Conservation (phyloP, 2,888 invertebrate genomes). For the Rotaria socialis region DNA sequence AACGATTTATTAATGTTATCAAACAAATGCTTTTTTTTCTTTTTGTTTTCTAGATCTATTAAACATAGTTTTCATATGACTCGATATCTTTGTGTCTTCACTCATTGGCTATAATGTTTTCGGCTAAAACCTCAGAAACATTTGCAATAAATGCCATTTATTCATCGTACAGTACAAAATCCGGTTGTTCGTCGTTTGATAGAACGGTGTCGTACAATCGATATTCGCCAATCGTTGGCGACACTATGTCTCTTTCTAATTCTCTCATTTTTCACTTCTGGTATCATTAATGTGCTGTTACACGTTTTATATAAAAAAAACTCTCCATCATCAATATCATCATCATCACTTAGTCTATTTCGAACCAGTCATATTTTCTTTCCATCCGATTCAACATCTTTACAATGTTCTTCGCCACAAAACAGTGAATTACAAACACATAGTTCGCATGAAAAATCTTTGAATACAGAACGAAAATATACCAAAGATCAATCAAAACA, state of each 20-base stretch:
- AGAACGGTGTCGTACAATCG: background rate
- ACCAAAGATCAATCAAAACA: background rate
- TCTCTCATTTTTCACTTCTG: background rate
- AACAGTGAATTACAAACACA: background rate
- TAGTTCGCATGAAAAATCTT: background rate
- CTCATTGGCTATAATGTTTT: background rate
- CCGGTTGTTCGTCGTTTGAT: background rate
- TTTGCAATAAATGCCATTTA: background rate
- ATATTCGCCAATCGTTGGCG: background rate
- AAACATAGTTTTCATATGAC: background rate
- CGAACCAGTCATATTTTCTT: background rate
- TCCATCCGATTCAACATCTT: background rate
- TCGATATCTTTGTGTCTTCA: background rate
- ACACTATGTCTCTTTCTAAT: background rate
- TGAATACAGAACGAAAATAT: background rate
- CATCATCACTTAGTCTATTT: slow-evolving; percentile 1
- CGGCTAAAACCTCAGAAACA: background rate
- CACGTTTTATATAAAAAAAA: background rate
- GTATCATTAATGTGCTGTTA: background rate
- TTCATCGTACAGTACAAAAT: background rate
- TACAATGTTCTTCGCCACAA: background rate
- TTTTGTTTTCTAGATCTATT: background rate
- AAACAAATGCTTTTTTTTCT: background rate
- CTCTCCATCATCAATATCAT: background rate
- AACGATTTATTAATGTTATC: no score